Percentiles rank a stretch among this genome's conserved stretches.
These are phyloP conservation scores for Struthio camelus DNA, from an alignment of 2,113 vertebrate genomes.

Conservation along the genomic window DNA sequence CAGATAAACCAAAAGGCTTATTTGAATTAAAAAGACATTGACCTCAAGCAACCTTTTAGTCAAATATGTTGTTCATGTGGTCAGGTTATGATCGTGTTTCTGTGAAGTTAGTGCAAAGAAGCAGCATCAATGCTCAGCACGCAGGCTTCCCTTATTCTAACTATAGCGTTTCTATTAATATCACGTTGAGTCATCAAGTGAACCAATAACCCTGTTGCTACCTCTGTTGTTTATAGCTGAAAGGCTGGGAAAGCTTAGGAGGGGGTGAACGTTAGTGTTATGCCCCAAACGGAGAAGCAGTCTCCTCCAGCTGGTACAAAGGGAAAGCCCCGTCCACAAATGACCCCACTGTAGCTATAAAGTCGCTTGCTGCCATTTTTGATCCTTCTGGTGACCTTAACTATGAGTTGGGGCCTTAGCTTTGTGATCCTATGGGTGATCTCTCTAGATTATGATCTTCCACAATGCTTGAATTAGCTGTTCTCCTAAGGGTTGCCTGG, in stretches of 20 bases:
- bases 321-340: not conserved
- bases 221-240: not conserved
- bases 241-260: not conserved
- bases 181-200: not conserved
- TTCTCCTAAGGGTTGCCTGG: not conserved
- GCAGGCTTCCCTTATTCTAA: not conserved
- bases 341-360: not conserved
- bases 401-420: not conserved
- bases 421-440: not conserved
- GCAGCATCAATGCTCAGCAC: not conserved
- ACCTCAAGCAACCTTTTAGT: not conserved
- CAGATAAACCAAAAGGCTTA: not conserved
- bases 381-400: not conserved
- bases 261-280: not conserved
- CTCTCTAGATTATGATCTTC: not conserved
- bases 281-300: not conserved
- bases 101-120: not conserved
- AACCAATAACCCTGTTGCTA: not conserved
- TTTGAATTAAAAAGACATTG: conserved; percentile 41
- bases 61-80: not conserved
- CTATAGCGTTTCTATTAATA: not conserved
- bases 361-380: not conserved
- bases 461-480: not conserved
- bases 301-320: not conserved
- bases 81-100: not conserved